Evolutionary conservation across 1,140 invertebrate genomes (phyloP).

Genomic region (Hypsibius dujardini): DNA sequence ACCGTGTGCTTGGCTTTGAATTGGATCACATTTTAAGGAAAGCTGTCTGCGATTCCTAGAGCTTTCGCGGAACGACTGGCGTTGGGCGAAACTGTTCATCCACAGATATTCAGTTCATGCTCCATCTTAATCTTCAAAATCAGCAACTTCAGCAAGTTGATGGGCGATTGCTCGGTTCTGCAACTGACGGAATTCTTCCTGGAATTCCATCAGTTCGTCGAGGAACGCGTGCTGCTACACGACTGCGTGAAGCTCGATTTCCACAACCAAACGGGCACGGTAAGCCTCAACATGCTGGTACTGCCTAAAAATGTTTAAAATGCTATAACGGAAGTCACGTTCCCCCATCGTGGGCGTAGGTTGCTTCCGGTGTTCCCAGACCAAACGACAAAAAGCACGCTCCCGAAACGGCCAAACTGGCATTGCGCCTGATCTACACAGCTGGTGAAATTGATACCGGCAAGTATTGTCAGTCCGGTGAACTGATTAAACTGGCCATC

Average conservation of each 20-base stretch:
- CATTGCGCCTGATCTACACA: no score
- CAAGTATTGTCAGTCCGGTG: no score
- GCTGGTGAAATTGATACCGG: no score
- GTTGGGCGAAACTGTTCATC: neutral
- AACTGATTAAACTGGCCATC: no score
- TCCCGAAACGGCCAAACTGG: no score
- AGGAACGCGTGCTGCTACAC: constrained; percentile 29
- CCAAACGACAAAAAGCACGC: neutral
- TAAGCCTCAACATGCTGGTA: neutral
- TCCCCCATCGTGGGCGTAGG: neutral
- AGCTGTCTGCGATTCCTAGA: neutral
- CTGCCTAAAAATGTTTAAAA: neutral
- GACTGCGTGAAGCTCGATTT: constrained; percentile 32
- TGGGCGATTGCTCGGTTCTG: neutral
- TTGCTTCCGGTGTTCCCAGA: neutral
- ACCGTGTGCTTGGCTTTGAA: no score
- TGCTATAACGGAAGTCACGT: no score
- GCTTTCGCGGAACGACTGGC: neutral
- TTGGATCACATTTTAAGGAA: no score
- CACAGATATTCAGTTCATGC: neutral
- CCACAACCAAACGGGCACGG: neutral
- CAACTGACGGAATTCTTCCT: constrained; percentile 27
- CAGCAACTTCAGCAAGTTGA: neutral
- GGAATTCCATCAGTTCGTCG: constrained; percentile 32
- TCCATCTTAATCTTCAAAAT: neutral